Conservation (phyloP, 2,888 invertebrate species). For the Drosophila meridiana region DNA sequence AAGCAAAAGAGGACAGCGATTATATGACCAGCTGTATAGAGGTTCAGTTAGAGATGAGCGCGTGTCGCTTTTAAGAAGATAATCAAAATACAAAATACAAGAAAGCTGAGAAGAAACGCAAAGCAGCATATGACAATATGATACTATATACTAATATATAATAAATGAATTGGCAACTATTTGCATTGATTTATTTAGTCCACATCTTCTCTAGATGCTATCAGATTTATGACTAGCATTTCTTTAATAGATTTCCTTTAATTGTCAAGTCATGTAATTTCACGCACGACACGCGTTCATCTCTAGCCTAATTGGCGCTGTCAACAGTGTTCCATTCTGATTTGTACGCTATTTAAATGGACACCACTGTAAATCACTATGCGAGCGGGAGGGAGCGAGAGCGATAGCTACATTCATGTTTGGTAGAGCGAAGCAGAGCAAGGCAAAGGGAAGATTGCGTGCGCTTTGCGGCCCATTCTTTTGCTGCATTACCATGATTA, state of each 20-base stretch:
- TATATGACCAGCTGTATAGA: not conserved
- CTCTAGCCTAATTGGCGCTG: conserved; percentile 16
- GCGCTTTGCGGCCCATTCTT: conserved; percentile 38
- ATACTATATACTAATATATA: too few relatives aligned
- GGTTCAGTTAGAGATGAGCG: not conserved
- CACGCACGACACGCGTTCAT: not conserved
- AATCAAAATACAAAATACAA: not conserved
- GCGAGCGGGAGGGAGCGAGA: conserved; percentile 1
- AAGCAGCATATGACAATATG: not conserved
- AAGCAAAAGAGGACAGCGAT: conserved; percentile 6
- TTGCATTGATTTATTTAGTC: not conserved
- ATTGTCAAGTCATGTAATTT: not conserved
- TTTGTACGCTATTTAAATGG: conserved; percentile 52
- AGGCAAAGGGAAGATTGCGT: conserved; percentile 23
- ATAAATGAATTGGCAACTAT: too few relatives aligned
- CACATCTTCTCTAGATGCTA: not conserved
- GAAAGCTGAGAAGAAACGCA: not conserved
- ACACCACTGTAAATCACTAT: conserved; percentile 34
- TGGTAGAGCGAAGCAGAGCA: not conserved
- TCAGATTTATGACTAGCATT: not conserved
- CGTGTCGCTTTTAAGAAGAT: not conserved
- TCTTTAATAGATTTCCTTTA: not conserved
- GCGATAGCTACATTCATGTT: not conserved
- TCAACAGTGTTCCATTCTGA: conserved; percentile 21
- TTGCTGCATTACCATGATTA: conserved; percentile 46